Evolutionary conservation across 1,140 invertebrate genomes (phyloP).

Genomic region (Zaprionus taronus): DNA sequence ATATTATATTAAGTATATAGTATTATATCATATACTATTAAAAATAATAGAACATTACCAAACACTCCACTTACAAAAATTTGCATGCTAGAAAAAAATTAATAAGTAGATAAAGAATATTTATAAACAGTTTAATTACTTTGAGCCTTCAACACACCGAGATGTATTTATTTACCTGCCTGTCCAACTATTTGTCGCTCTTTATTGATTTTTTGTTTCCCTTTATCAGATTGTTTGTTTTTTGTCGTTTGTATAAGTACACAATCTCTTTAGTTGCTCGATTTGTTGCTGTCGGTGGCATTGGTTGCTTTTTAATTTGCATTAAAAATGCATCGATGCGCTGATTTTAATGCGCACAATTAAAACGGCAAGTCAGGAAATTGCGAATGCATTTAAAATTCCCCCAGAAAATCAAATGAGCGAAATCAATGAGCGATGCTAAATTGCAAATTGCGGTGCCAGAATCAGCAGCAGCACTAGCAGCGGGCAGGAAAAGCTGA

Average conservation of each 20-base stretch:
- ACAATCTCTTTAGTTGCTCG: constrained; percentile 19
- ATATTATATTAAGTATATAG: too few species aligned
- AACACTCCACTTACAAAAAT: too few species aligned
- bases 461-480: constrained; percentile 34
- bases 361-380: constrained; percentile 80
- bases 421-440: constrained; percentile 77
- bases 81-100: too few species aligned
- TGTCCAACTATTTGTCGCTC: not conserved
- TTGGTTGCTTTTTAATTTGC: constrained; percentile 69
- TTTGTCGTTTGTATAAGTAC: not conserved
- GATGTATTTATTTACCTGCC: not conserved
- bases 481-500: constrained; percentile 18
- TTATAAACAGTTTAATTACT: too few species aligned
- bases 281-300: constrained; percentile 10
- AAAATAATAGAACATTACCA: too few species aligned
- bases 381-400: constrained; percentile 78
- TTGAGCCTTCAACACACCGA: too few species aligned
- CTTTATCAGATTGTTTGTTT: not conserved
- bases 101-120: too few species aligned
- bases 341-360: constrained; percentile 78
- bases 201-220: constrained; percentile 1
- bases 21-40: too few species aligned
- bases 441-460: constrained; percentile 63
- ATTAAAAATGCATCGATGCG: constrained; percentile 78
- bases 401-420: constrained; percentile 66